Evolutionary conservation across 2,113 vertebrate genomes (phyloP).

Genomic region (Ivindomyrus marchei): DNA sequence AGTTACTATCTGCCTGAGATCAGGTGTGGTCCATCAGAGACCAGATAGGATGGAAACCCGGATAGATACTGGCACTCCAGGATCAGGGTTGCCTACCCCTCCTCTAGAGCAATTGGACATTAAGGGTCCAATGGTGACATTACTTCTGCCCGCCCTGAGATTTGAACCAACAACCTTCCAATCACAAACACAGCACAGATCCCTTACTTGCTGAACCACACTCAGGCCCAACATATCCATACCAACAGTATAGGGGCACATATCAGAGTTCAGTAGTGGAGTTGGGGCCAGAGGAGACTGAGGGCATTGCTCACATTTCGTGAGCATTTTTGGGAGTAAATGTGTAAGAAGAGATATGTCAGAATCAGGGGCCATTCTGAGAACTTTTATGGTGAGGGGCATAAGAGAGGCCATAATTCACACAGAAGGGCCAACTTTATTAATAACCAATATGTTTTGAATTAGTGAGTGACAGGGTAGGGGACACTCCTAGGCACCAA

Average conservation of each 20-base stretch:
- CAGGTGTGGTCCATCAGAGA: background rate
- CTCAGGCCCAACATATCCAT: background rate
- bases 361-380: background rate
- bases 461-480: background rate
- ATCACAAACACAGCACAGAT: background rate
- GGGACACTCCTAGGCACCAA: background rate
- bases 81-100: background rate
- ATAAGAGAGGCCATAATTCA: background rate
- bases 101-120: background rate
- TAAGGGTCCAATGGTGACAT: background rate
- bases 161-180: background rate
- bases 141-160: background rate
- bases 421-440: background rate
- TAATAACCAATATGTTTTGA: background rate
- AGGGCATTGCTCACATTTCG: background rate
- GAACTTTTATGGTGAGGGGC: background rate
- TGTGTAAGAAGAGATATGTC: background rate
- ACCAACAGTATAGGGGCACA: background rate
- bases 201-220: background rate
- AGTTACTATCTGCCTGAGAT: background rate
- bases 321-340: background rate
- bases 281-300: background rate
- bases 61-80: background rate
- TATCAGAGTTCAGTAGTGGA: background rate
- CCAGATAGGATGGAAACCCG: background rate